These are phyloP conservation scores for Sthenelais limicola DNA, from an alignment of 2,888 invertebrate genomes.

Conservation along the genomic window DNA sequence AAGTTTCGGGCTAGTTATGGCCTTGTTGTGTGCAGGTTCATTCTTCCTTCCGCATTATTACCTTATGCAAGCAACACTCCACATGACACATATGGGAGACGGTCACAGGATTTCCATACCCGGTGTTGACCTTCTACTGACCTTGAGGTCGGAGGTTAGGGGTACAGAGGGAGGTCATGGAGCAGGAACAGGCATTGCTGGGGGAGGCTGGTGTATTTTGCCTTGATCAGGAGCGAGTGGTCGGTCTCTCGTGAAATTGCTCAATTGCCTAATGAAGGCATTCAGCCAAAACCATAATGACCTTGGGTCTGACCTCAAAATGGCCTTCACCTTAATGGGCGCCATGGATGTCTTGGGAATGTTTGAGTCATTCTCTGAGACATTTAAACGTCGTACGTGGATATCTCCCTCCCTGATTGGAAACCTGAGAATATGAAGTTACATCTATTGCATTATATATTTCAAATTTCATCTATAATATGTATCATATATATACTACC, in stretches of 20 bases:
- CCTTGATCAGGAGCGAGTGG: background rate
- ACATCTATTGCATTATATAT: no score
- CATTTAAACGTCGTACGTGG: no score
- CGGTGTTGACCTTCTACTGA: background rate
- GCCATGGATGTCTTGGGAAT: no score
- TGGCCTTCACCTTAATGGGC: no score
- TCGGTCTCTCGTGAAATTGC: conserved; percentile 25
- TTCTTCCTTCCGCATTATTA: background rate
- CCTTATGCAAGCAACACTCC: conserved; percentile 13
- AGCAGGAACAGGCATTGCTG: conserved; percentile 2
- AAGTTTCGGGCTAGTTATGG: no score
- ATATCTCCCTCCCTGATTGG: no score
- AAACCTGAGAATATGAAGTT: no score
- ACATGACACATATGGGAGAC: background rate
- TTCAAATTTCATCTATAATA: no score
- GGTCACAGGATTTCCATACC: conserved; percentile 20
- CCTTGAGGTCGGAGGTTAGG: conserved; percentile 22
- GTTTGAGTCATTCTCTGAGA: no score
- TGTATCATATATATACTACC: no score
- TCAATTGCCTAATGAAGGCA: conserved; percentile 33
- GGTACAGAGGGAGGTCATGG: conserved; percentile 9
- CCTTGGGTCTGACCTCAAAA: conserved; percentile 15
- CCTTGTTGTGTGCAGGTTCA: no score
- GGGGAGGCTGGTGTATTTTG: background rate
- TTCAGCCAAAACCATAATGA: conserved; percentile 1